Conservation (phyloP, 2,888 invertebrate genomes). For the Trisateles emortualis region DNA sequence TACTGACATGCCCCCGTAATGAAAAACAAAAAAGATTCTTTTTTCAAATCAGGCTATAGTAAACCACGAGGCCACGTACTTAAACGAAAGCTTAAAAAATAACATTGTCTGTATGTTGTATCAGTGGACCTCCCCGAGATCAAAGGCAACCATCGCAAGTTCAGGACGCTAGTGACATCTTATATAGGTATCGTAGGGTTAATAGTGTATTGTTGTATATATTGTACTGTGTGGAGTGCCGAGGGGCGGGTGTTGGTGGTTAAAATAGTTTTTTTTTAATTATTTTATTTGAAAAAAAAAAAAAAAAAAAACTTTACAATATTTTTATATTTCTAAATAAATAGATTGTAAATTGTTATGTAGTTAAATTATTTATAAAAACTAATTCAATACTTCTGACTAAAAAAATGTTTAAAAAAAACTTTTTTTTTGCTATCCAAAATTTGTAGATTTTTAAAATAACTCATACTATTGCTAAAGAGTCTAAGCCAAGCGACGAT, state of each 20-base stretch:
- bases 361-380: too few species aligned
- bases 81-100: slow-evolving; percentile 17
- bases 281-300: too few species aligned
- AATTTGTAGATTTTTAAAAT: too few species aligned
- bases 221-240: slow-evolving; percentile 36
- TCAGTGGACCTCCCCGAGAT: slow-evolving; percentile 99
- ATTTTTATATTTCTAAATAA: too few species aligned
- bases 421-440: too few species aligned
- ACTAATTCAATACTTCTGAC: too few species aligned
- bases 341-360: too few species aligned
- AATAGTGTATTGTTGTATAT: slow-evolving; percentile 44
- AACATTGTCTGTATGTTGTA: slow-evolving; percentile 41
- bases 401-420: too few species aligned
- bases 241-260: slow-evolving; percentile 51
- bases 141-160: slow-evolving; percentile 99
- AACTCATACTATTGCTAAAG: too few species aligned
- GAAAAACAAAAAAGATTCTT: not conserved
- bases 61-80: slow-evolving; percentile 19
- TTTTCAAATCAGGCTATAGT: not conserved
- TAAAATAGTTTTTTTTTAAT: not conserved
- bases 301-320: too few species aligned
- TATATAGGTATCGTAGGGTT: slow-evolving; percentile 95
- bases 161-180: slow-evolving; percentile 99
- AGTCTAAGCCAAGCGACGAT: too few species aligned
- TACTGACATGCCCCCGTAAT: not conserved